Percentiles rank a stretch among this genome's conserved stretches.
Conservation (phyloP, 2,888 invertebrate genomes). For the Eupithecia centaureata region DNA sequence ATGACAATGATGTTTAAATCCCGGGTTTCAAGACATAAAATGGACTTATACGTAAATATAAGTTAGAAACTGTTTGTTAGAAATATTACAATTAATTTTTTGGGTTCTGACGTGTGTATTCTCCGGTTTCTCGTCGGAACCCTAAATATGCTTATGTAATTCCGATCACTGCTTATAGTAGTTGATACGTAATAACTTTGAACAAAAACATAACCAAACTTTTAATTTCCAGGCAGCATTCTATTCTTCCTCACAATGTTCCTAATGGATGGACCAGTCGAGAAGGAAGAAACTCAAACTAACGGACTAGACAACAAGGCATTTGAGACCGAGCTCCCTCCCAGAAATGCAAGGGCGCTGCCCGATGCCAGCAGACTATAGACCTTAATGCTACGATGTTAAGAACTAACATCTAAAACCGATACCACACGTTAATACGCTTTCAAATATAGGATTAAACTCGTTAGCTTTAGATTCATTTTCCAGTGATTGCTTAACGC, state of each 20-base stretch:
- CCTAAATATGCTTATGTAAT: too few species aligned
- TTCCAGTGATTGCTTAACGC: neutral
- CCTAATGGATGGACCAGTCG: slow-evolving; percentile 88
- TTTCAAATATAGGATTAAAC: neutral
- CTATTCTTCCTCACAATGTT: slow-evolving; percentile 92
- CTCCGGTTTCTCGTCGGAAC: too few species aligned
- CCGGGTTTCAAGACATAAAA: too few species aligned
- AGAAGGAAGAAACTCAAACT: slow-evolving; percentile 52
- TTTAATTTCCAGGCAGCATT: slow-evolving; percentile 86
- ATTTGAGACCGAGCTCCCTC: slow-evolving; percentile 76
- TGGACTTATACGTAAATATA: too few species aligned
- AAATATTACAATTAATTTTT: too few species aligned
- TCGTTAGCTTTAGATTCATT: neutral
- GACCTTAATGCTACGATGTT: neutral
- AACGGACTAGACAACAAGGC: slow-evolving; percentile 82
- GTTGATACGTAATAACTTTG: too few species aligned
- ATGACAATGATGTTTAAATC: too few species aligned
- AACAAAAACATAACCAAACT: neutral
- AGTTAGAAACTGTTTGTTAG: too few species aligned
- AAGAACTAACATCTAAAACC: neutral
- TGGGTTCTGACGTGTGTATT: too few species aligned
- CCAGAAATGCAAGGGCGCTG: slow-evolving; percentile 48
- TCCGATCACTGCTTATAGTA: too few species aligned
- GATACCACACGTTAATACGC: neutral
- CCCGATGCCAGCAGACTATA: slow-evolving; percentile 55